Base-by-base conservation (phyloP, 2,113 vertebrate genomes). In the Tyrannus savana region DNA sequence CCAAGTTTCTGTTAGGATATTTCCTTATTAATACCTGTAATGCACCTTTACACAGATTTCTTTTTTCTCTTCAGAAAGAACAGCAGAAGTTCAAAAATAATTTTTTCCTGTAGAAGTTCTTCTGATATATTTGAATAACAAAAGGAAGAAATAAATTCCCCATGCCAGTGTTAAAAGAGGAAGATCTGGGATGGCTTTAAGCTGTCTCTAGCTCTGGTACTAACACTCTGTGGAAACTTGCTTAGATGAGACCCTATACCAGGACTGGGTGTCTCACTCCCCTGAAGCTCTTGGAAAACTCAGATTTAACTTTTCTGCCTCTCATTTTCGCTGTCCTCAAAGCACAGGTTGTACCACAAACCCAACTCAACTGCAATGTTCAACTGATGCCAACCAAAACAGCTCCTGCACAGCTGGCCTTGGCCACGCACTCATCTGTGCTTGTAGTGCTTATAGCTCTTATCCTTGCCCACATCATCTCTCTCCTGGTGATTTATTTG, bases 201-300 rank as follows among this genome's bases (percentile, higher is more conserved):
- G 27, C 23, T 75, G 8, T 15, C 31, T 81, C 44, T n/a, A 77
- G 39, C 9, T 44, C 46, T 62, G 41, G 19, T 49, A 42, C 12
- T 37, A 68, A 53, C 31, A 33, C n/a, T 53, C n/a, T 10, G 4
- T n/a, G 16, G 27, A 9, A 78, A 37, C 9, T 72, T 46, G 24
- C n/a, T 37, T 80, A 39, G 55, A 14, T 1, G 8, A 68, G 37
- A 33, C 14, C 4, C 24, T 72, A 25, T 76, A 19, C 4, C 10
- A 33, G 10, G 6, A 62, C 3, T 56, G 15, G 21, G 5, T 69
- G 13, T 50, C 27, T 62, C 0, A 0, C 18, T 84, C 7, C 56
- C 19, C 31, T 21, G n/a, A 47, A 56, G 19, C 15, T 58, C 41
- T 55, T 63, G 68, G 12, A 44, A 64, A 39, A 67, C 24, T 39